Evolutionary conservation across 2,113 vertebrate genomes (phyloP), one percentile per base, ranked within the genome.

Genomic region (Cheirogaleus medius): DNA sequence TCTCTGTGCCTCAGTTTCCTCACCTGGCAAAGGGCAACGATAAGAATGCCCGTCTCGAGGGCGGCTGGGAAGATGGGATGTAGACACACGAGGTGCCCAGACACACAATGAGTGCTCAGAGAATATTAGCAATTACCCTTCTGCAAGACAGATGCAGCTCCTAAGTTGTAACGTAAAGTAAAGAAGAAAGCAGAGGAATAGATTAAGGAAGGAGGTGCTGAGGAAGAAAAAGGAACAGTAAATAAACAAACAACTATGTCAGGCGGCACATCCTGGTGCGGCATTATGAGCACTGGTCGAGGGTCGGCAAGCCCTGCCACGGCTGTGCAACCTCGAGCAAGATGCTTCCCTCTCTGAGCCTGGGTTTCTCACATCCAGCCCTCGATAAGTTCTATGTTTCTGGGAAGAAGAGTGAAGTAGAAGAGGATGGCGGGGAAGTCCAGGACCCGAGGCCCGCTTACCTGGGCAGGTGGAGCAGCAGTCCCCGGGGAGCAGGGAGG

Each of bases 391-490:
- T 52, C 56, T 29, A 0, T 23, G 5, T 58, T n/a, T 87, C 54
- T 54, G 47, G 66, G 64, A 78, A 44, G 60, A 39, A 58, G 29
- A 23, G 7, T 8, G 23, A 88, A 52, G 21, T 1, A 7, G 44
- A 13, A n/a, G 49, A 68, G 13, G 52, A 25, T 1, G 0, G 8
- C 11, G 7, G 27, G 44, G 83, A 3, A 9, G 52, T 5, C 54
- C 68, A 37, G 73, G 64, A 18, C 17, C 42, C 13, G 34, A 37
- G 27, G 44, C 39, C 91, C 0, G 0, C 77, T 97, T 98, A 99
- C 99, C 99, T 98, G 95, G 96, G 97, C 99, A 99, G 76, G 98
- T 92, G 0, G 96, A 86, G 66, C 99, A 99, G 96, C 99, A 99
- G 92, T 98, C 97, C 6, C 87, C 9, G 0, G 95, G 96, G 10